Evolutionary conservation across 2,888 invertebrate species (phyloP).

Genomic region (Candidula unifasciata): DNA sequence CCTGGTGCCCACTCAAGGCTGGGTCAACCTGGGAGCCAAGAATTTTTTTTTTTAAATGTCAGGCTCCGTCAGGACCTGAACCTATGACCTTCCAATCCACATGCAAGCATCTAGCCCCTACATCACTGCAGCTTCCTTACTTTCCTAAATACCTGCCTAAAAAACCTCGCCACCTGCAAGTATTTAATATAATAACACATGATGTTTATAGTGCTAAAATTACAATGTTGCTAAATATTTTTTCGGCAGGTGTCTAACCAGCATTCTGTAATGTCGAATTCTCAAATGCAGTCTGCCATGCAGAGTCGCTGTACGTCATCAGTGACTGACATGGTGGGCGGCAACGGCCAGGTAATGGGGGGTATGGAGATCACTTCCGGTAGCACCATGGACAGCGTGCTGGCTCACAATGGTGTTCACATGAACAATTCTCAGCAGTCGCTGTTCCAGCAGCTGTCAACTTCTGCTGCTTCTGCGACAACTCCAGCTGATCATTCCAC

Average conservation of each 20-base stretch:
- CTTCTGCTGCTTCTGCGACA: constrained; percentile 31
- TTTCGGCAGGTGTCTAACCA: constrained; percentile 30
- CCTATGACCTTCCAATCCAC: too few species aligned
- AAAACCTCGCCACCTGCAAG: too few species aligned
- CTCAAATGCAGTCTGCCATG: constrained; percentile 36
- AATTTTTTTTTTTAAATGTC: too few species aligned
- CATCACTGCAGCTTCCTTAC: too few species aligned
- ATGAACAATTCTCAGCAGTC: constrained; percentile 34
- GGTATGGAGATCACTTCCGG: constrained; percentile 18
- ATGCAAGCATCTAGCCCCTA: too few species aligned
- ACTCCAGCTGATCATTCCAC: constrained; percentile 21
- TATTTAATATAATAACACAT: too few species aligned
- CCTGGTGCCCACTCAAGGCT: too few species aligned
- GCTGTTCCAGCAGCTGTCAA: constrained; percentile 42
- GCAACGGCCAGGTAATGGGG: constrained; percentile 34
- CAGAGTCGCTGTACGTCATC: constrained; percentile 43
- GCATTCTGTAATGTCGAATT: constrained; percentile 30
- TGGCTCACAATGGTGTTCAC: constrained; percentile 24
- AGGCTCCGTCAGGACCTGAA: too few species aligned
- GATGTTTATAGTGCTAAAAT: neutral
- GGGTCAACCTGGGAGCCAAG: too few species aligned
- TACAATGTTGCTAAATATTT: neutral
- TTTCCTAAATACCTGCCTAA: too few species aligned
- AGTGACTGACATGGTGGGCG: constrained; percentile 2
- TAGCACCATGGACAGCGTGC: constrained; percentile 17